A percentile compares a stretch with the other conserved stretches of the same genome.
Evolutionary conservation across 1,140 invertebrate genomes (phyloP).

Genomic region (Drosophila burlai): DNA sequence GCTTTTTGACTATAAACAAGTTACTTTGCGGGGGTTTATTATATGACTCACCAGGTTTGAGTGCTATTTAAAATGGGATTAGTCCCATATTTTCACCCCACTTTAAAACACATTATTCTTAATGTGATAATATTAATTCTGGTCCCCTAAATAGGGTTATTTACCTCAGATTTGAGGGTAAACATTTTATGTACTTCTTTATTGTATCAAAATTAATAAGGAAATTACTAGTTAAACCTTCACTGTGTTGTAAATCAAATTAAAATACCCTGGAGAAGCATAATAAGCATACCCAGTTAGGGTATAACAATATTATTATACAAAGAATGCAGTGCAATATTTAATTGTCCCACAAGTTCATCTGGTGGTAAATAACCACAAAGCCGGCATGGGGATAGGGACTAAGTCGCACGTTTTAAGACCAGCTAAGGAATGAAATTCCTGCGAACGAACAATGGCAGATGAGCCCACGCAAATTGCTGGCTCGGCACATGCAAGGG

Average conservation of each 20-base stretch:
- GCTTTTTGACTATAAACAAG: not conserved
- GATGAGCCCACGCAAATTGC: constrained; percentile 41
- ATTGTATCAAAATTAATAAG: too few species aligned
- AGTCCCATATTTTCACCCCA: accelerated
- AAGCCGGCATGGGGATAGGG: not conserved
- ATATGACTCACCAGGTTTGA: not conserved
- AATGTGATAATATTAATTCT: not conserved
- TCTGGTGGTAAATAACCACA: not conserved
- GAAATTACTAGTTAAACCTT: not conserved
- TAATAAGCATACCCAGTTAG: not conserved
- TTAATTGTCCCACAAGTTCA: not conserved
- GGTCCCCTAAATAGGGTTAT: too few species aligned
- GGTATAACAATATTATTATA: not conserved
- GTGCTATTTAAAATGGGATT: not conserved
- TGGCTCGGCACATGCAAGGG: constrained; percentile 16
- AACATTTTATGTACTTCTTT: not conserved
- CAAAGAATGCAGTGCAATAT: not conserved
- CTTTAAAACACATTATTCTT: not conserved
- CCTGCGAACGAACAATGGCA: constrained; percentile 32
- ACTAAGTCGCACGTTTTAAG: not conserved
- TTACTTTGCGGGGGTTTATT: not conserved
- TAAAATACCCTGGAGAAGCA: not conserved
- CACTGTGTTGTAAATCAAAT: not conserved
- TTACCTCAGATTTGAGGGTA: not conserved
- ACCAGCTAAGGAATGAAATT: constrained; percentile 11